Evolutionary conservation across 1,140 invertebrate species (phyloP).

Genomic region (Pseudomyrmex gracilis): DNA sequence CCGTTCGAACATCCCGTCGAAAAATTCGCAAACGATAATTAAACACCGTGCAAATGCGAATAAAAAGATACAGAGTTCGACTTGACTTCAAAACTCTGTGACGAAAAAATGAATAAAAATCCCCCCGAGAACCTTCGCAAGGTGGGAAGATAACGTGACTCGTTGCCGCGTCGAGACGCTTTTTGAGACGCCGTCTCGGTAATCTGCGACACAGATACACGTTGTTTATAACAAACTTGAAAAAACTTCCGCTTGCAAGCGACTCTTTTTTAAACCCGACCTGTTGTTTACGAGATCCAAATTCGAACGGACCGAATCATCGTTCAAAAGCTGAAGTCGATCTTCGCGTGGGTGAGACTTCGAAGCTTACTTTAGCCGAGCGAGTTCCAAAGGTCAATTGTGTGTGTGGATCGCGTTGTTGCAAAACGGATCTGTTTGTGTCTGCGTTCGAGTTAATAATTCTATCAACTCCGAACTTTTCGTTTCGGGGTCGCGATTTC

Average conservation of each 20-base stretch:
- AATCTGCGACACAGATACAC: too few relatives aligned
- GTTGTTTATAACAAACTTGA: not conserved
- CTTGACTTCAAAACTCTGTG: too few relatives aligned
- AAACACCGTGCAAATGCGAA: too few relatives aligned
- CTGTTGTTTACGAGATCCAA: constrained; percentile 39
- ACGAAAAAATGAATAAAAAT: too few relatives aligned
- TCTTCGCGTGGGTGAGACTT: constrained; percentile 18
- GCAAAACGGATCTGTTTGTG: not conserved
- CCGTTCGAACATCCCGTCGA: too few relatives aligned
- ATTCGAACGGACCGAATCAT: constrained; percentile 27
- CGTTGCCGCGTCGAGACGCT: too few relatives aligned
- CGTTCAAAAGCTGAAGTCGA: constrained; percentile 30
- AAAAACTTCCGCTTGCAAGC: not conserved
- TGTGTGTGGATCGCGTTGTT: not conserved
- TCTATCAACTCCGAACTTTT: not conserved
- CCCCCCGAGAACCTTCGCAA: too few relatives aligned
- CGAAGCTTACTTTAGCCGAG: constrained; percentile 33
- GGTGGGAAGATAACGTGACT: too few relatives aligned
- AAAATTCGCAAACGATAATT: too few relatives aligned
- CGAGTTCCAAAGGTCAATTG: not conserved
- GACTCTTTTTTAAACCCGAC: constrained; percentile 1
- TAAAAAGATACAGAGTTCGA: too few relatives aligned
- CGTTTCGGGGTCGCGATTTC: not conserved
- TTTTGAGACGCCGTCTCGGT: too few relatives aligned
- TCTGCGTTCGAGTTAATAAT: constrained; percentile 1